phyloP scores from a whole-genome alignment of 2,113 vertebrate genomes.

The Neoarius graeffei region DNA sequence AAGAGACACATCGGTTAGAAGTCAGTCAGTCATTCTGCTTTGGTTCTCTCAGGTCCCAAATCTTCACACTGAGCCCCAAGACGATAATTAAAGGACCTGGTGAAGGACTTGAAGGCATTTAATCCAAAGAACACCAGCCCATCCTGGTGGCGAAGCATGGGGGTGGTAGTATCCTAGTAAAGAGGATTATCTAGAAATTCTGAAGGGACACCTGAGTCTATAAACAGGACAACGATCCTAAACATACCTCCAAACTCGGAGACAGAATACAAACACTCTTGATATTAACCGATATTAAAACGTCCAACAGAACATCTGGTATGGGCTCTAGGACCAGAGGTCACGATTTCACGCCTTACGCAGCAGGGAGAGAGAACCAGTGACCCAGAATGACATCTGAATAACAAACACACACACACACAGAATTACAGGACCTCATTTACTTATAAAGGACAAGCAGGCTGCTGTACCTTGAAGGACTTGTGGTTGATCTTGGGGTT shows the following conservation, averaged over 20 bases:
- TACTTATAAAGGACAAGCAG: not conserved
- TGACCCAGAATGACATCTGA: too few relatives aligned
- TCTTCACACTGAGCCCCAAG: too few relatives aligned
- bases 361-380: too few relatives aligned
- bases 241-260: not conserved
- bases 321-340: too few relatives aligned
- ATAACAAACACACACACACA: not conserved
- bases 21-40: not conserved
- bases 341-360: too few relatives aligned
- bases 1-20: not conserved
- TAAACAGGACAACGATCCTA: not conserved
- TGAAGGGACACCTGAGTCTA: not conserved
- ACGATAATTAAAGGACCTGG: too few relatives aligned
- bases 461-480: slow-evolving; percentile 86
- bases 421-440: not conserved
- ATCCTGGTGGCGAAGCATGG: not conserved
- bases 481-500: slow-evolving; percentile 94
- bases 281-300: not conserved
- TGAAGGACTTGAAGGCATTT: not conserved
- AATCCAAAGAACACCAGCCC: too few relatives aligned
- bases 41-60: too few relatives aligned
- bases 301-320: not conserved
- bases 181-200: too few relatives aligned
- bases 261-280: too few relatives aligned
- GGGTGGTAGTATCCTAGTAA: not conserved